These are phyloP conservation scores for Nyctereutes procyonoides DNA, from an alignment of 2,113 vertebrate species.

Conservation along the genomic window DNA sequence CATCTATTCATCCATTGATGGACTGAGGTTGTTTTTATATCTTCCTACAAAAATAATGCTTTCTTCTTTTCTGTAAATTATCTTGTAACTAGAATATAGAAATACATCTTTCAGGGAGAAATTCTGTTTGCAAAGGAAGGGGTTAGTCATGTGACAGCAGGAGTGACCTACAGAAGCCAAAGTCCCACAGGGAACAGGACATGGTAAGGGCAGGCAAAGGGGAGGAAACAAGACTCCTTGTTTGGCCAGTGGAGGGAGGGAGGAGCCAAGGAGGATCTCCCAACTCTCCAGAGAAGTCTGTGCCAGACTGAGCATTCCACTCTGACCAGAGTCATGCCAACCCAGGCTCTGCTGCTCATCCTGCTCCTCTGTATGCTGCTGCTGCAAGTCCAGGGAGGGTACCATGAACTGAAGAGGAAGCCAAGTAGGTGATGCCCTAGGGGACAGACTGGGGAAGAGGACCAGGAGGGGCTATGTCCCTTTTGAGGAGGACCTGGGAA, in stretches of 20 bases:
- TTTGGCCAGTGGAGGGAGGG: background rate
- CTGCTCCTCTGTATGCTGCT: background rate
- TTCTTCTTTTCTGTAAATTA: background rate
- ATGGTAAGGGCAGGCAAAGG: no score
- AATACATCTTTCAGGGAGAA: background rate
- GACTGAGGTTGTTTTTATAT: background rate
- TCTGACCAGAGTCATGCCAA: background rate
- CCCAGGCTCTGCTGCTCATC: background rate
- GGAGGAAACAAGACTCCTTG: background rate
- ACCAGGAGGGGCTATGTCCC: background rate
- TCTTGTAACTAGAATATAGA: background rate
- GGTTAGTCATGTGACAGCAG: background rate
- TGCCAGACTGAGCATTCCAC: background rate
- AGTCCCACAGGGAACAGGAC: background rate
- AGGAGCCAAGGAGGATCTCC: background rate
- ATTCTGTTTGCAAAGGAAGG: background rate
- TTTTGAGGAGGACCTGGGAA: no score
- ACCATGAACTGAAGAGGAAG: fast-evolving
- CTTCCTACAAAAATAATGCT: background rate
- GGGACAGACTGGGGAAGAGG: fast-evolving
- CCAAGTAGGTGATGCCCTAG: background rate
- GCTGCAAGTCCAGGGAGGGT: conserved; percentile 2
- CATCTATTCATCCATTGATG: background rate
- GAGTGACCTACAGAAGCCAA: background rate
- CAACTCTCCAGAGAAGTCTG: background rate